Evolutionary conservation across 2,888 invertebrate species (phyloP).

Genomic region (Agrochola lota): DNA sequence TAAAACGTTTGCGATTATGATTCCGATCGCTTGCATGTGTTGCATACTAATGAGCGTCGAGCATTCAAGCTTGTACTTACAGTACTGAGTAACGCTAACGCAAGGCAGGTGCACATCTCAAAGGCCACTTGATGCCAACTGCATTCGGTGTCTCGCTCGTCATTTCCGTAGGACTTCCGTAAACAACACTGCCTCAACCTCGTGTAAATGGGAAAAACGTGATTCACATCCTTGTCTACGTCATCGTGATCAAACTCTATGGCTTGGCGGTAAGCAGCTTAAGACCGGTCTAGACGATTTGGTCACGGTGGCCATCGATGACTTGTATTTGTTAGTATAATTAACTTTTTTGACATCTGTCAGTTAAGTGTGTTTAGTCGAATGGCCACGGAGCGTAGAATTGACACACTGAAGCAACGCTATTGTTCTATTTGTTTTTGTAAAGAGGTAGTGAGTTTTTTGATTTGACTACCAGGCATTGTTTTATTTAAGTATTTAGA

Average conservation of each 20-base stretch:
- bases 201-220: constrained; percentile 62
- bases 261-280: constrained; percentile 32
- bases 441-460: constrained; percentile 17
- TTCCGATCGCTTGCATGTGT: constrained; percentile 48
- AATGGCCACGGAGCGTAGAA: constrained; percentile 8
- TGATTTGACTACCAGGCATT: constrained; percentile 12
- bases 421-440: constrained; percentile 42
- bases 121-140: constrained; percentile 61
- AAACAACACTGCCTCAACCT: constrained; percentile 70
- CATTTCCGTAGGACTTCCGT: constrained; percentile 78
- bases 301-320: constrained; percentile 34
- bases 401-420: constrained; percentile 20
- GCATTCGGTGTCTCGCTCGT: constrained; percentile 67
- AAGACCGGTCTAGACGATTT: constrained; percentile 24
- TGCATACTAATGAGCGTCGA: constrained; percentile 51
- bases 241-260: constrained; percentile 38
- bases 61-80: constrained; percentile 8
- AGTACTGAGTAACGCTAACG: constrained; percentile 24
- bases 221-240: constrained; percentile 47
- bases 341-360: constrained; percentile 41
- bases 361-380: constrained; percentile 33
- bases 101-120: constrained; percentile 56
- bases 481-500: constrained; percentile 15
- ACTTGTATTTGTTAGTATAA: constrained; percentile 34
- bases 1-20: constrained; percentile 62